A percentile compares a stretch with the other conserved stretches of the same genome.
These are phyloP conservation scores for Thera obeliscata DNA, from an alignment of 2,888 invertebrate genomes.

Conservation along the genomic window DNA sequence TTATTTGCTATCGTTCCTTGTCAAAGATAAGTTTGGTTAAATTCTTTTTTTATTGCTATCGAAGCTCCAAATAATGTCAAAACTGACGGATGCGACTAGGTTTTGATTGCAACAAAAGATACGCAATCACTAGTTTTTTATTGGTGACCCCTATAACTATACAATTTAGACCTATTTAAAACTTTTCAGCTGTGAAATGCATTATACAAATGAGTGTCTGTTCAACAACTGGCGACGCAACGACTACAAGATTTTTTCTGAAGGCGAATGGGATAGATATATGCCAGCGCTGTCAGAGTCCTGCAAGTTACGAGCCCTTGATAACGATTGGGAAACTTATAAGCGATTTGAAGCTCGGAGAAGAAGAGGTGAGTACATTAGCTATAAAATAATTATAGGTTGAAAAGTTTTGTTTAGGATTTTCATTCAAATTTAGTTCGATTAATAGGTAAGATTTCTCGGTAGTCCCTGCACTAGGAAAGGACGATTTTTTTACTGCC, in stretches of 20 bases:
- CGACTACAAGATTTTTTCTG: conserved; percentile 61
- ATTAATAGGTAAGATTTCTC: too few relatives aligned
- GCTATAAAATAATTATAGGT: too few relatives aligned
- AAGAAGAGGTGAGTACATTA: conserved; percentile 24
- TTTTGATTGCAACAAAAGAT: too few relatives aligned
- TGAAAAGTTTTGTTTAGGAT: too few relatives aligned
- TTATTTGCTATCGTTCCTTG: too few relatives aligned
- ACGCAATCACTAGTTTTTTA: background rate
- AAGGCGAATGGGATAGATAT: conserved; percentile 69
- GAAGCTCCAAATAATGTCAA: too few relatives aligned
- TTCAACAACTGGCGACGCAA: conserved; percentile 68
- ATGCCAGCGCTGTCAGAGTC: conserved; percentile 83
- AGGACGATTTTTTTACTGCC: too few relatives aligned
- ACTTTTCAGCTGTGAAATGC: conserved; percentile 58
- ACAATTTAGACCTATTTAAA: background rate
- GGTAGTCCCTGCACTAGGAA: too few relatives aligned
- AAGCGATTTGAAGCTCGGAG: conserved; percentile 45
- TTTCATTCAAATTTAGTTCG: too few relatives aligned
- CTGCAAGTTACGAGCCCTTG: conserved; percentile 72
- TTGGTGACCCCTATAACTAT: background rate
- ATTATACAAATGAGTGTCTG: conserved; percentile 60
- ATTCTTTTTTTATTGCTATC: too few relatives aligned
- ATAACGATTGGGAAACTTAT: conserved; percentile 42
- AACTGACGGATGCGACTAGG: too few relatives aligned
- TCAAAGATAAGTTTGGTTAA: too few relatives aligned